Evolutionary conservation across 2,888 invertebrate genomes (phyloP).

Genomic region (Pandemis corylana): DNA sequence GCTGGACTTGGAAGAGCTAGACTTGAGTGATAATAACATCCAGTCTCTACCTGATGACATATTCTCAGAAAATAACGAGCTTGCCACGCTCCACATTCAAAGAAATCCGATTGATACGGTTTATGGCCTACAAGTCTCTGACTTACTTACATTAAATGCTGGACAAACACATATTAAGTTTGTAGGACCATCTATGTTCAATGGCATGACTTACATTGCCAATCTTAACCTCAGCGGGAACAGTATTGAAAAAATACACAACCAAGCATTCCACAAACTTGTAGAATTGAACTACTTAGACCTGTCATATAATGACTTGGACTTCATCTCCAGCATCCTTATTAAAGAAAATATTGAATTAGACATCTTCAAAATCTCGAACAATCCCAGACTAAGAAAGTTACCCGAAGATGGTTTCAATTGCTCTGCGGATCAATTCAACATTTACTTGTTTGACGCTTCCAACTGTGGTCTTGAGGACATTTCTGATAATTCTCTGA

Average conservation of each 20-base stretch:
- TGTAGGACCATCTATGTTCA: constrained; percentile 87
- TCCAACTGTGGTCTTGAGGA: constrained; percentile 89
- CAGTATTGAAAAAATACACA: constrained; percentile 87
- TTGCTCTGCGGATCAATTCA: constrained; percentile 85
- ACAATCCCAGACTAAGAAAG: constrained; percentile 88
- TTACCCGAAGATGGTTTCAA: constrained; percentile 88
- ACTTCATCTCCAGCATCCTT: constrained; percentile 87
- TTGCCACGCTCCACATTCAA: constrained; percentile 88
- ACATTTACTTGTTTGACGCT: constrained; percentile 89
- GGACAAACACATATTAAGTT: constrained; percentile 88
- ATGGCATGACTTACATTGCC: constrained; percentile 86
- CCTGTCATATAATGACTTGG: constrained; percentile 89
- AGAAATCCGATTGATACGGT: constrained; percentile 88
- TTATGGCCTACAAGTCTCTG: constrained; percentile 85
- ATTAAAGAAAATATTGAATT: constrained; percentile 89
- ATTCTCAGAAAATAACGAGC: constrained; percentile 87
- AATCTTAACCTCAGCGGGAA: constrained; percentile 89
- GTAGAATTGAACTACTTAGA: constrained; percentile 89
- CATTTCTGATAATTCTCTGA: constrained; percentile 87
- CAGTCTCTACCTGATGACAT: constrained; percentile 86
- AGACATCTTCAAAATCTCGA: constrained; percentile 88
- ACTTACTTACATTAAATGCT: constrained; percentile 88
- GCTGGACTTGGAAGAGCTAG: constrained; percentile 88
- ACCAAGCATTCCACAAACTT: constrained; percentile 88
- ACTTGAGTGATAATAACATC: constrained; percentile 89